Base-by-base conservation (phyloP, 2,888 invertebrate genomes). In the Anagyrus pseudococci region DNA sequence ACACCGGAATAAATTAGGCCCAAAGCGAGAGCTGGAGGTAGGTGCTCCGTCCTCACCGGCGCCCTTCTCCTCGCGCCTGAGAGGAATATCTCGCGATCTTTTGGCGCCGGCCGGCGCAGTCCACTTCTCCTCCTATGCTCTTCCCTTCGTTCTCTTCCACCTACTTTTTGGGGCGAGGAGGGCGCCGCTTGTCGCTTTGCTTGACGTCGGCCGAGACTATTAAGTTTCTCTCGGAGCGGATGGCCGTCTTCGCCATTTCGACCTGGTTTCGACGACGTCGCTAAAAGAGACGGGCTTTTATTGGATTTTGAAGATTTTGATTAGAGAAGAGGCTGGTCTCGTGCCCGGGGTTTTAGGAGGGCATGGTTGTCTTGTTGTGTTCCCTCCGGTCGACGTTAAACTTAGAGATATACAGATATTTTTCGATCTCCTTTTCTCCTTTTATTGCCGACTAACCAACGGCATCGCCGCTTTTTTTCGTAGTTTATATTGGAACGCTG, bases 31-130 rank as follows among this genome's bases (percentile, higher is more conserved):
- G 33, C 25, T 40, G 25, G 15, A 4, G 29, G 29, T 10, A 29
- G 44, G 55, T 56, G 61, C 48, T 44, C 19, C 40, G 44, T 25
- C 20, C 20, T 44, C 17, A 19, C 29, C 50, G 20, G 26, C n/a
- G n/a, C n/a, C n/a, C n/a, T n/a, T n/a, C n/a, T n/a, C n/a, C n/a
- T n/a, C 40, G 52, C 49, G 61, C 57, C 52, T 49, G 59, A 62
- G 59, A 41, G 47, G 59, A 62, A 63, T 66, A 60, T 62, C 62
- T 60, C 58, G 66, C 60, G 66, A 66, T 66, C 66, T 66, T 60
- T 61, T 66, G 63, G 66, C 66, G 66, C 66, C 66, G 53, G 62
- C 19, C 7, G 3, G 10, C 17, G 37, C n/a, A 15, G n/a, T n/a
- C 37, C 19, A 26, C 10, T 17, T 29, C 4, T 29, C 29, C 33